Base-by-base conservation (phyloP, 1,140 invertebrate species). In the Cotesia chilonis region DNA sequence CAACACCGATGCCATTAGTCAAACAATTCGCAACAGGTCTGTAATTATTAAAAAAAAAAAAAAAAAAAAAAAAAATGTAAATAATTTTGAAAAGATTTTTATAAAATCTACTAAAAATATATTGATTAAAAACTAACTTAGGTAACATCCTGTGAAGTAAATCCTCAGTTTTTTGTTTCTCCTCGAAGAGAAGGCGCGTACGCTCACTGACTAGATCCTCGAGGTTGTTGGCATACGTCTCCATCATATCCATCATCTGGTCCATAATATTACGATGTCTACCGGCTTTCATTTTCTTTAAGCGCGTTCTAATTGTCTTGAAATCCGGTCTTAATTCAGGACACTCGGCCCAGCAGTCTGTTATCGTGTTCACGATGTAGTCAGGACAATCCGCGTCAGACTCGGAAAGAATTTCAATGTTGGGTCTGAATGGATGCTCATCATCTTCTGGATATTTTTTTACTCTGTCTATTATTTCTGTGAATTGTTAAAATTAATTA, bases 191-290 rank as follows among this genome's bases (percentile, higher is more conserved):
- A 80, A 95, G 90, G 80, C 93, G 90, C 52, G 96, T 98, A 78
- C 96, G 90, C 87, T 96, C 94, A 78, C 90, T 92, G 78, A 98
- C 96, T 86, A 98, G 90, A 84, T 96, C 95, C 87, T 98, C 96
- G 85, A 98, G 92, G 88, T 97, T 95, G 82, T 96, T 95, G 12
- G 95, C 94, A 84, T 98, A 96, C 79, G 95, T 96, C 84, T 96
- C 96, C 95, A 98, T 95, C 92, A 96, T 96, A 74, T 94, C 93
- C 92, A 97, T 95, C 94, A 97, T 96, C 89, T 96, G 94, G 83
- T 98, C 96, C 93, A 97, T 96, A 74, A 97, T 95, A 84, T 97
- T 96, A 77, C 92, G 91, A 80, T 94, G 92, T 80, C 92, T 93
- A 79, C 94, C 94, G 68, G 93, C 92, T 84, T 94, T 94, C 91